Conservation (phyloP, 2,113 vertebrate species). For the Euleptes europaea region DNA sequence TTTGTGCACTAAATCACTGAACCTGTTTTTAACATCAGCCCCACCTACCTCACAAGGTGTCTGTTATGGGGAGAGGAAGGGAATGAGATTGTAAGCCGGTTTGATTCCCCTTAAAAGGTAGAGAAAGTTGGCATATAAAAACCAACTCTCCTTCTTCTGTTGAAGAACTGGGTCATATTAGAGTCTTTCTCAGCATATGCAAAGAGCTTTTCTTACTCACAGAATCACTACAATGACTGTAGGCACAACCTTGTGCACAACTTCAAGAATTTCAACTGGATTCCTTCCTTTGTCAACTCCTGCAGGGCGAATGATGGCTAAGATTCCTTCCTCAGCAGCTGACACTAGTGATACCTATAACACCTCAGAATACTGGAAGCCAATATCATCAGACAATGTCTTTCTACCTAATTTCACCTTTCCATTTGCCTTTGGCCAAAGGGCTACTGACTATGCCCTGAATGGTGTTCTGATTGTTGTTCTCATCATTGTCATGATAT, state of each 20-base stretch:
- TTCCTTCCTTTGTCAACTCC: slow-evolving; percentile 3
- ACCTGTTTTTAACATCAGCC: no score
- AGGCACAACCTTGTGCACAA: neutral
- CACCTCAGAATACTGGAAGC: slow-evolving; percentile 36
- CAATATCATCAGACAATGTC: neutral
- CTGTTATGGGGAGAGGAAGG: no score
- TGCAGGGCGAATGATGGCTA: neutral
- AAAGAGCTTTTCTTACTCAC: neutral
- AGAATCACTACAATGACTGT: neutral
- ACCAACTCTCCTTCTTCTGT: no score
- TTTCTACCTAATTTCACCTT: slow-evolving; percentile 49
- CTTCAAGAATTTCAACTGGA: neutral
- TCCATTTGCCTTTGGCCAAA: slow-evolving; percentile 41
- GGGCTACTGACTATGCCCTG: slow-evolving; percentile 63
- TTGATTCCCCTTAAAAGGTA: no score
- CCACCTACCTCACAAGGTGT: no score
- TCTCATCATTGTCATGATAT: slow-evolving; percentile 77
- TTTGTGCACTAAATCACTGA: no score
- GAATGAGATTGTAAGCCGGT: no score
- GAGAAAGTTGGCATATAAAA: no score
- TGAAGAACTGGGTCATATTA: no score
- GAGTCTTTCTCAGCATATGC: neutral
- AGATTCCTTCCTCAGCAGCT: slow-evolving; percentile 3
- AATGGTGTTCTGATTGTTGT: slow-evolving; percentile 60
- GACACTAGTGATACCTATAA: neutral